Percentiles rank a stretch among this genome's conserved stretches.
These are phyloP conservation scores for Romanogobio albipinnatus DNA, from an alignment of 2,113 vertebrate species.

Conservation along the genomic window DNA sequence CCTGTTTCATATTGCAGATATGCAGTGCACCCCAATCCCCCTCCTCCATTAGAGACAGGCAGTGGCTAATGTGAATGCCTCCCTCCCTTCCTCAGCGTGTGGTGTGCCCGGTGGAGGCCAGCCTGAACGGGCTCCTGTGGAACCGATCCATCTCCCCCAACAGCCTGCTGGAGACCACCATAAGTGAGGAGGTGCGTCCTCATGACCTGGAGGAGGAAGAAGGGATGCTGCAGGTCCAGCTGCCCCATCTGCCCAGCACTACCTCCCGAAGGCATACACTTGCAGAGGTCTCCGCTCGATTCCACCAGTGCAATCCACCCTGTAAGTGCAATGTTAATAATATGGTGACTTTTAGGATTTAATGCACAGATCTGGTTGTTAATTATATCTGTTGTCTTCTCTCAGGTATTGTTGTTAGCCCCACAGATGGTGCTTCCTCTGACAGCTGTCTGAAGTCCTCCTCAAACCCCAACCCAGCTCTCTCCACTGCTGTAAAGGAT, in stretches of 20 bases:
- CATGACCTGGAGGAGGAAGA: conserved; percentile 84
- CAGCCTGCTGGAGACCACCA: conserved; percentile 86
- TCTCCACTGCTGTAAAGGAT: conserved; percentile 67
- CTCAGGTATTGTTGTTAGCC: conserved; percentile 85
- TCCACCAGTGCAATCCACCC: conserved; percentile 85
- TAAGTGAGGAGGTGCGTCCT: conserved; percentile 86
- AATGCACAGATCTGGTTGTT: neutral
- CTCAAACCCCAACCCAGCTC: conserved; percentile 71
- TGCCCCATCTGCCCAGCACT: conserved; percentile 74
- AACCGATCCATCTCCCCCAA: conserved; percentile 88
- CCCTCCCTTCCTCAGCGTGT: conserved; percentile 75
- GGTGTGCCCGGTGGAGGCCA: conserved; percentile 85
- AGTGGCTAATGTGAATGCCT: conserved; percentile 40
- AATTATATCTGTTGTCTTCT: neutral
- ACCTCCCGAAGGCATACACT: conserved; percentile 90
- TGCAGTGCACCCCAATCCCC: conserved; percentile 45
- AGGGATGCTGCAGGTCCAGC: conserved; percentile 71
- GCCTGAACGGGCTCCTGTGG: conserved; percentile 79
- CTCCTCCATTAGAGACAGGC: conserved; percentile 43
- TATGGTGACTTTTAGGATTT: neutral
- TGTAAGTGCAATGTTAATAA: conserved; percentile 77
- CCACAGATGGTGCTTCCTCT: conserved; percentile 87
- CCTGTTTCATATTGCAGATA: conserved; percentile 50
- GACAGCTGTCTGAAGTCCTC: conserved; percentile 89
- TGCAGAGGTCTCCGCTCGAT: conserved; percentile 87